Base-by-base conservation (phyloP, 1,140 invertebrate genomes). In the Pseudomyrmex gracilis region DNA sequence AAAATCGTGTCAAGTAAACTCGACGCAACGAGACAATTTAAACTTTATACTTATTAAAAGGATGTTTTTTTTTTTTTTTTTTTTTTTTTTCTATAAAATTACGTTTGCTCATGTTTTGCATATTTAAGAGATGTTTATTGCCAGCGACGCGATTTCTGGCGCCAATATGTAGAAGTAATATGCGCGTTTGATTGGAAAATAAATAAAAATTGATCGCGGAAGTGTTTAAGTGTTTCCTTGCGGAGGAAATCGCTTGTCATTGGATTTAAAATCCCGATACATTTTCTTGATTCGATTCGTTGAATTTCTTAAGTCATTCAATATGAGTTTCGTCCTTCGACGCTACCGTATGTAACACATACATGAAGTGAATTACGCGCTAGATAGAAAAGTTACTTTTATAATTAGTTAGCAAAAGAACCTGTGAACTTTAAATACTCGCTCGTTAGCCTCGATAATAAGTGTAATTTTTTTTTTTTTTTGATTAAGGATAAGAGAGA, bases 371-470 rank as follows among this genome's bases (percentile, higher is more conserved):
- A 55, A 70, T 43, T 58, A 34, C 64, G 47, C n/a, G 34, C 34
- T 71, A 70, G 20, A 20, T 58, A 60, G 68, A 70, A 53, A 53
- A 80, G 76, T 24, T 80, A 80, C n/a, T 80, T 70, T 80, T 71
- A 80, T 80, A 71, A 80, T 71, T 80, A 80, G 76, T 71, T 70
- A n/a, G 76, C 53, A 12, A 49, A 34, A 5, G 64, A 80, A 80
- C 76, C 76, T 80, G 70, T 71, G 83, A 85, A 85, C 57, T 85
- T 85, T 77, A 12, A 76, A 73, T 73, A 53, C 51, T 73, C 76
- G 49, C 76, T 66, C 51, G 63, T 74, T 68, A 58, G 22, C 55
- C 20, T 51, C 73, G 24, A 57, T 64, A 80, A 83, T 17, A 64
- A 80, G 57, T 76, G 43, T 55, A 71, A 71, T 80, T n/a, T 17